Percentiles rank a stretch among this genome's conserved stretches.
Evolutionary conservation across 2,113 vertebrate species (phyloP).

Genomic region (Lathamus discolor): DNA sequence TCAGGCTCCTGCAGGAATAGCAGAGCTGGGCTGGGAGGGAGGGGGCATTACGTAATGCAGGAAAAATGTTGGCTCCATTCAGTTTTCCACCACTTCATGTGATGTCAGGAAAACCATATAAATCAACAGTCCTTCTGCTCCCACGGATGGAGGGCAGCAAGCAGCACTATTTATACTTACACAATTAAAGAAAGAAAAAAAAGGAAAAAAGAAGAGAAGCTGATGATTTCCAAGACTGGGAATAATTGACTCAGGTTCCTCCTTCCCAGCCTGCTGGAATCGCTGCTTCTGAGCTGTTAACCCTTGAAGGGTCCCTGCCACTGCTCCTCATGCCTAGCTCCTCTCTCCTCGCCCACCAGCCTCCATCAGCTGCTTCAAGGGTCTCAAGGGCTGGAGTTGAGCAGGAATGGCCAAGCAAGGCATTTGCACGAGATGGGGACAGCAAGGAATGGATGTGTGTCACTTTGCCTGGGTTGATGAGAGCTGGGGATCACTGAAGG

Average conservation of each 20-base stretch:
- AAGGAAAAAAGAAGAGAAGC: neutral
- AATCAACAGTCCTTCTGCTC: constrained; percentile 71
- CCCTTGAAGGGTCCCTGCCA: neutral
- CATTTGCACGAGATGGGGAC: neutral
- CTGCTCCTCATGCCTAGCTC: neutral
- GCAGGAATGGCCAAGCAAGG: neutral
- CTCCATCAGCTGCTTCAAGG: neutral
- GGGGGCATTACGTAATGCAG: constrained; percentile 83
- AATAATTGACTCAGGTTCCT: constrained; percentile 56
- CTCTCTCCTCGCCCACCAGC: neutral
- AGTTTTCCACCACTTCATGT: constrained; percentile 71
- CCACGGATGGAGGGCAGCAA: constrained; percentile 60
- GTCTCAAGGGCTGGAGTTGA: neutral
- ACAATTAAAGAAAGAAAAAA: constrained; percentile 43
- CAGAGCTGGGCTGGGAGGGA: constrained; percentile 66
- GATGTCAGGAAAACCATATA: constrained; percentile 74
- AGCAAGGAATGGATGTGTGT: accelerated
- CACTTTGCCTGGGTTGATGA: neutral
- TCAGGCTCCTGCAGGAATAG: constrained; percentile 74
- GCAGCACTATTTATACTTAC: constrained; percentile 67
- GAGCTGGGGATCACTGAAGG: neutral
- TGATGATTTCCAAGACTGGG: constrained; percentile 56
- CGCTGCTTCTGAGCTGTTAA: neutral
- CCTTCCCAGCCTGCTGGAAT: neutral
- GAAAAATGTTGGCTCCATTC: constrained; percentile 84